Percentiles rank a stretch among this genome's conserved stretches.
phyloP scores from a whole-genome alignment of 2,113 vertebrate species.

The Sylvia atricapilla region DNA sequence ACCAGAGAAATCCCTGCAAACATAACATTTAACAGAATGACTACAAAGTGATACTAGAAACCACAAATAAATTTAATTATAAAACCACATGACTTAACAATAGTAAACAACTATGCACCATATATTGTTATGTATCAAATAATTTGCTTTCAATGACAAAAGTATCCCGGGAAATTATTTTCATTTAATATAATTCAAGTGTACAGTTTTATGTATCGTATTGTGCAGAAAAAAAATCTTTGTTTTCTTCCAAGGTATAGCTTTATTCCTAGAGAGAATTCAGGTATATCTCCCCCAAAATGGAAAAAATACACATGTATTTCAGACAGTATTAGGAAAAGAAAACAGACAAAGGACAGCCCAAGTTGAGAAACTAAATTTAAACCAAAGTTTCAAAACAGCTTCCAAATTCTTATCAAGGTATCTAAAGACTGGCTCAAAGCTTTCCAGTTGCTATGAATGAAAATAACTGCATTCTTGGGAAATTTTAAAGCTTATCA shows the following conservation, averaged over 20 bases:
- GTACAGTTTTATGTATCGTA: neutral
- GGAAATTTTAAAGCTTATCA: neutral
- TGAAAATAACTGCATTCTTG: neutral
- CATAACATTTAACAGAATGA: neutral
- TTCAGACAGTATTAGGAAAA: neutral
- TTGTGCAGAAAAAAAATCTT: neutral
- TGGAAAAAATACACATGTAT: neutral
- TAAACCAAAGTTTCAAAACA: neutral
- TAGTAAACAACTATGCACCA: neutral
- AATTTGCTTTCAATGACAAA: neutral
- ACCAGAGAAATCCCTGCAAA: neutral
- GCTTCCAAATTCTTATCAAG: neutral
- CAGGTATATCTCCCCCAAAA: neutral
- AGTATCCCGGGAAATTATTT: neutral
- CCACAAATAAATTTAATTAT: neutral
- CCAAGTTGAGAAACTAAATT: neutral
- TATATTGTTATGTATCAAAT: neutral
- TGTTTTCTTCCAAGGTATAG: neutral
- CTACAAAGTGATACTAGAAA: neutral
- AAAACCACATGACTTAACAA: neutral
- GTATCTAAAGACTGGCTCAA: neutral
- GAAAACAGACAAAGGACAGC: neutral
- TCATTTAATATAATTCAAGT: neutral
- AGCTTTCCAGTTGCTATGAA: neutral
- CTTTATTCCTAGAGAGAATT: neutral